These are phyloP conservation scores for Gastrophysa polygoni DNA, from an alignment of 2,888 invertebrate genomes.

Conservation along the genomic window DNA sequence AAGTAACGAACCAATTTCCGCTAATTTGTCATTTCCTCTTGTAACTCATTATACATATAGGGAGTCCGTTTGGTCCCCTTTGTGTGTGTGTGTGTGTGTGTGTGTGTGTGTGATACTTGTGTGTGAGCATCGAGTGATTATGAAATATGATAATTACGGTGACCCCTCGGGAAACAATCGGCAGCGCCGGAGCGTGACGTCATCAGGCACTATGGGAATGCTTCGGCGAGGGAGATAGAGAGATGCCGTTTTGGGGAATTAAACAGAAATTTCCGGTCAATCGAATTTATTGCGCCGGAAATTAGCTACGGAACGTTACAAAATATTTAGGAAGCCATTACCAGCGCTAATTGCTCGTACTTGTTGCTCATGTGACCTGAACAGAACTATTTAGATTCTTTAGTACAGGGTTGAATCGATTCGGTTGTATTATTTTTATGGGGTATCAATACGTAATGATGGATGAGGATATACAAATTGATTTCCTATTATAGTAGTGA, in stretches of 20 bases:
- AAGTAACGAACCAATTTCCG: not conserved
- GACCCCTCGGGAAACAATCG: conserved; percentile 15
- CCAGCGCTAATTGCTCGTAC: conserved; percentile 22
- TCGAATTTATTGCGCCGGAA: conserved; percentile 51
- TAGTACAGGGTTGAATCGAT: not conserved
- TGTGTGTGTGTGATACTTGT: conserved; percentile 14
- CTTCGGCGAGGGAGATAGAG: not conserved
- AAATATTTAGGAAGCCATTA: conserved; percentile 33
- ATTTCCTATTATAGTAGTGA: too few species aligned
- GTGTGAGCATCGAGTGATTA: conserved; percentile 15
- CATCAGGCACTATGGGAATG: conserved; percentile 38
- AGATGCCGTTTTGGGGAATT: conserved; percentile 45
- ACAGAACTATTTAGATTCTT: not conserved
- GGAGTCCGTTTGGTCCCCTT: not conserved
- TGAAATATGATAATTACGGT: conserved; percentile 28
- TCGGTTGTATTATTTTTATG: not conserved
- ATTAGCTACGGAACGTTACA: conserved; percentile 42
- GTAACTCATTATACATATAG: conserved; percentile 2
- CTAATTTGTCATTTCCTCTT: conserved; percentile 25
- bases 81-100: too few species aligned
- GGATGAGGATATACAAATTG: too few species aligned
- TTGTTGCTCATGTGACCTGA: conserved; percentile 23
- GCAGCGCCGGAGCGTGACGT: conserved; percentile 22
- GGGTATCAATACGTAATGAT: too few species aligned
- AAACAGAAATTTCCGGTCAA: conserved; percentile 52